Evolutionary conservation across 2,797 vertebrate species (phyloP).

Genomic region (Scomberomorus guttatus): DNA sequence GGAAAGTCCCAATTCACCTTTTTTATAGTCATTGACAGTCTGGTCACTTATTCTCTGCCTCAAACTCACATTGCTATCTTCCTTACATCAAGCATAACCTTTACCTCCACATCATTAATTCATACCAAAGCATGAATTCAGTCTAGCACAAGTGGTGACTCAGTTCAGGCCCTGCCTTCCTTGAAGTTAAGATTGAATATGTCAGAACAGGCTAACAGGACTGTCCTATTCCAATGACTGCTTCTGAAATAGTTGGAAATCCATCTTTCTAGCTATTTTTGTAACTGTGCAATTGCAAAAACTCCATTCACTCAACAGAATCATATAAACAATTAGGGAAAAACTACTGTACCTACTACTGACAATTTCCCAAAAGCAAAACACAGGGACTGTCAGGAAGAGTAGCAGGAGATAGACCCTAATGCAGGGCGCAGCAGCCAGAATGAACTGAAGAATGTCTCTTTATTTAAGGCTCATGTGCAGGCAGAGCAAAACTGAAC

Average conservation of each 20-base stretch:
- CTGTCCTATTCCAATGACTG: background rate
- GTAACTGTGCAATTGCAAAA: background rate
- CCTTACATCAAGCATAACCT: background rate
- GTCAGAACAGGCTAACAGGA: background rate
- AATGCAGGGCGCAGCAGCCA: too few species aligned
- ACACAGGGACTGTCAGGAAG: too few species aligned
- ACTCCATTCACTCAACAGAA: too few species aligned
- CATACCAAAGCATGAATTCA: conserved; percentile 1
- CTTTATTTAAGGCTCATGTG: too few species aligned
- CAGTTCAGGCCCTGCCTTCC: background rate
- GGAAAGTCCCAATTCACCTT: background rate
- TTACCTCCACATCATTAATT: conserved; percentile 10
- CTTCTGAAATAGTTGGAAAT: background rate
- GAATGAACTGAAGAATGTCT: too few species aligned
- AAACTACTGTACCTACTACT: background rate
- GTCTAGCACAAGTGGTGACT: background rate
- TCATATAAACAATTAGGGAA: too few species aligned
- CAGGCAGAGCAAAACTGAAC: too few species aligned
- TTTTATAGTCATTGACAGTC: background rate
- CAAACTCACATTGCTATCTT: background rate
- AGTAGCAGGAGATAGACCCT: too few species aligned
- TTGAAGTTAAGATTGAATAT: background rate
- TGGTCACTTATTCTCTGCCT: conserved; percentile 7
- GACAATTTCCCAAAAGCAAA: background rate
- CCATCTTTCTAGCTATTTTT: background rate